Conservation (phyloP, 2,888 invertebrate genomes). For the Hydriomena furcata region DNA sequence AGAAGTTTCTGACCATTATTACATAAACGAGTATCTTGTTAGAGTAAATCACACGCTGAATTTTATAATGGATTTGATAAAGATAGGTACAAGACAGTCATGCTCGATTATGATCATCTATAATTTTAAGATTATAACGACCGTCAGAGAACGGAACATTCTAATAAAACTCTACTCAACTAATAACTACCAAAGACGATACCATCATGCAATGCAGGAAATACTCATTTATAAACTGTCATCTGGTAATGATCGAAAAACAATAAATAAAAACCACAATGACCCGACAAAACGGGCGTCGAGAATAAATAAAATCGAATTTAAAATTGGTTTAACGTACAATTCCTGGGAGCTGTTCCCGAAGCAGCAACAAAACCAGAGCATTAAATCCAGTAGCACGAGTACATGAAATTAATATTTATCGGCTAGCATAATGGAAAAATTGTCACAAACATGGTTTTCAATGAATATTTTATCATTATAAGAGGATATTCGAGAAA, state of each 20-base stretch:
- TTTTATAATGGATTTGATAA: too few relatives aligned
- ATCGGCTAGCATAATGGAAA: slow-evolving; percentile 41
- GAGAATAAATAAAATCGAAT: slow-evolving; percentile 42
- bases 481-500: slow-evolving; percentile 22
- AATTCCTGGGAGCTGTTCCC: slow-evolving; percentile 73
- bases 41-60: too few relatives aligned
- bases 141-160: slow-evolving; percentile 19
- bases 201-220: slow-evolving; percentile 33
- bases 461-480: slow-evolving; percentile 37
- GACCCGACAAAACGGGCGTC: slow-evolving; percentile 33
- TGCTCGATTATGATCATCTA: slow-evolving; percentile 17
- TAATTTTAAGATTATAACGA: slow-evolving; percentile 3
- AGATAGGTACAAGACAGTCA: slow-evolving; percentile 19
- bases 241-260: slow-evolving; percentile 35
- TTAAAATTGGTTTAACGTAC: slow-evolving; percentile 64
- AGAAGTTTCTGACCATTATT: too few relatives aligned
- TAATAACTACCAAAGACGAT: slow-evolving; percentile 23
- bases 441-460: slow-evolving; percentile 32
- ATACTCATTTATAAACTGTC: slow-evolving; percentile 38
- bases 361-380: slow-evolving; percentile 61
- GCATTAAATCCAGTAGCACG: slow-evolving; percentile 57
- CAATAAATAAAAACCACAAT: slow-evolving; percentile 36
- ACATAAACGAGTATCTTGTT: too few relatives aligned
- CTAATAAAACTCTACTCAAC: slow-evolving; percentile 32
- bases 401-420: slow-evolving; percentile 47